Evolutionary conservation across 1,140 invertebrate species (phyloP).

Genomic region (Drosophila willistoni): DNA sequence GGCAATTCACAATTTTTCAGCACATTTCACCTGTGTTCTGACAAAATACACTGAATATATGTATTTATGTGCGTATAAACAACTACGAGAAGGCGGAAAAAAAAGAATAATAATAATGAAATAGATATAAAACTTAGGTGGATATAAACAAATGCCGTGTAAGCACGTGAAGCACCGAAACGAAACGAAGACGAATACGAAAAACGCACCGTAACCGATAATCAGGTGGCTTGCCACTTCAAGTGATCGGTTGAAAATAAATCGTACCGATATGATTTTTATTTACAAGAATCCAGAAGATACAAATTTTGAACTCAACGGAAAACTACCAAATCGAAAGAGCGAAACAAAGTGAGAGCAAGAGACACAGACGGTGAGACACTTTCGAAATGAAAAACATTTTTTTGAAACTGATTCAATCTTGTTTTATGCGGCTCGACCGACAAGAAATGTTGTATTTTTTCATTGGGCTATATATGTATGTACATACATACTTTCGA

Average conservation of each 20-base stretch:
- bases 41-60: neutral
- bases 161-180: constrained; percentile 9
- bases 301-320: neutral
- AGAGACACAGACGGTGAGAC: neutral
- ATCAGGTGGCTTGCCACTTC: constrained; percentile 14
- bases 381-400: neutral
- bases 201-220: neutral
- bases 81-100: neutral
- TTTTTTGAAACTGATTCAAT: constrained; percentile 5
- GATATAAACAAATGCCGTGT: constrained; percentile 1
- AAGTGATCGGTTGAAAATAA: constrained; percentile 11
- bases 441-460: neutral
- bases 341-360: neutral
- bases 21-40: neutral
- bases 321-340: constrained; percentile 11
- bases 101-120: neutral
- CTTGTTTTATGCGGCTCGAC: constrained; percentile 17
- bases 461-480: neutral
- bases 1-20: neutral
- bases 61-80: neutral
- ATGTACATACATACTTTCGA: neutral
- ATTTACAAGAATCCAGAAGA: neutral
- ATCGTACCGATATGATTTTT: constrained; percentile 4
- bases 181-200: constrained; percentile 1
- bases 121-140: neutral